Evolutionary conservation across 2,113 vertebrate species (phyloP).

Genomic region (Petaurus breviceps): DNA sequence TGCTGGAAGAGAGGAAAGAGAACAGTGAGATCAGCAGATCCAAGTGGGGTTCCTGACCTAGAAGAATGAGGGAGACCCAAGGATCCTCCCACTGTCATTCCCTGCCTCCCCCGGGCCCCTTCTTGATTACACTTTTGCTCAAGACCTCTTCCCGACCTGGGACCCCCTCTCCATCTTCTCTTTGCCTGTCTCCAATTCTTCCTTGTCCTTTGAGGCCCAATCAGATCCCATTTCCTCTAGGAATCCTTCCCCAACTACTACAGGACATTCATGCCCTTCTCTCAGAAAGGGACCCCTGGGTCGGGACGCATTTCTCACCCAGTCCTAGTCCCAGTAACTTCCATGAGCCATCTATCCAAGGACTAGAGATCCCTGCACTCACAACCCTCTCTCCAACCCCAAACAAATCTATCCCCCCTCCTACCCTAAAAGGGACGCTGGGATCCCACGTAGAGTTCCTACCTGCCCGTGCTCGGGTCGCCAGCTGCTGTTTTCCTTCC

Average conservation of each 20-base stretch:
- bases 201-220: background rate
- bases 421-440: background rate
- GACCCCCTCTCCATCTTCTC: background rate
- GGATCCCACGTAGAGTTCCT: background rate
- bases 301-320: background rate
- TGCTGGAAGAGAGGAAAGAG: background rate
- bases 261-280: background rate
- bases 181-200: background rate
- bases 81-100: background rate
- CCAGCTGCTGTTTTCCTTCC: conserved; percentile 29
- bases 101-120: background rate
- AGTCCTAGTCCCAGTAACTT: background rate
- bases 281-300: background rate
- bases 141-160: background rate
- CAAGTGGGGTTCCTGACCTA: background rate
- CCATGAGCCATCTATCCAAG: background rate
- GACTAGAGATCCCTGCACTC: background rate
- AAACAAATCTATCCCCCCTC: background rate
- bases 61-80: background rate
- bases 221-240: background rate
- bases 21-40: background rate
- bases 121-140: background rate
- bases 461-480: conserved; percentile 1
- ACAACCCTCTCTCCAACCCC: background rate
- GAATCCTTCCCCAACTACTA: background rate